Evolutionary conservation across 2,113 vertebrate species (phyloP), one percentile per base, ranked within the genome.

Genomic region (Hylia prasina): DNA sequence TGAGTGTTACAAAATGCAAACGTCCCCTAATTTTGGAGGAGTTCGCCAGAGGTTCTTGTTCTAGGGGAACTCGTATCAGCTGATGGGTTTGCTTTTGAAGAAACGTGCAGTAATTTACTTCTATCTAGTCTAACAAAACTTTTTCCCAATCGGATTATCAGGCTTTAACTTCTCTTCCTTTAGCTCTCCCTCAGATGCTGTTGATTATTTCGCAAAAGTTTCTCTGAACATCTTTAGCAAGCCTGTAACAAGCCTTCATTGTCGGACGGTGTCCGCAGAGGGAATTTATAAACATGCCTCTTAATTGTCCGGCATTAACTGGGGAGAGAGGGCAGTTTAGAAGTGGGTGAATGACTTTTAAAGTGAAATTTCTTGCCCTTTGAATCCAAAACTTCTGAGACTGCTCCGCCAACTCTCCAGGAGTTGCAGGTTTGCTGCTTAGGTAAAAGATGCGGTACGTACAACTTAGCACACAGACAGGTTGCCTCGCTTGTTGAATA

Each of bases 131-230:
- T 89, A 93, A 76, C 88, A 87, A 97, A 98, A 98, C 97, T 98
- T 98, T 97, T 90, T 86, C 89, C 80, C 82, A 77, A 25, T 85
- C 63, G 65, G 87, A 78, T 96, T 95, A 94, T 94, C 83, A 97
- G 96, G 95, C 92, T 98, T 89, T 94, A 95, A 97, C 94, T 97
- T 97, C 73, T 96, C 96, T 95, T 65, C 80, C 86, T 97, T 97
- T 69, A 95, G 92, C 69, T 96, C 96, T 90, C 82, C 94, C 88
- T 97, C 83, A 94, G 71, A 96, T 87, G 84, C 89, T 92, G 58
- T 87, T 96, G 94, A 94, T 97, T 97, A 93, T 97, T 97, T 97
- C 78, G 64, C 75, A 77, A 86, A 97, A 97, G 96, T 97, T 95
- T 94, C 30, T 96, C 84, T 94, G 82, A 92, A 76, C 80, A 65